These are phyloP conservation scores for Sciurus vulgaris DNA, from an alignment of 2,797 vertebrate species.

Conservation along the genomic window DNA sequence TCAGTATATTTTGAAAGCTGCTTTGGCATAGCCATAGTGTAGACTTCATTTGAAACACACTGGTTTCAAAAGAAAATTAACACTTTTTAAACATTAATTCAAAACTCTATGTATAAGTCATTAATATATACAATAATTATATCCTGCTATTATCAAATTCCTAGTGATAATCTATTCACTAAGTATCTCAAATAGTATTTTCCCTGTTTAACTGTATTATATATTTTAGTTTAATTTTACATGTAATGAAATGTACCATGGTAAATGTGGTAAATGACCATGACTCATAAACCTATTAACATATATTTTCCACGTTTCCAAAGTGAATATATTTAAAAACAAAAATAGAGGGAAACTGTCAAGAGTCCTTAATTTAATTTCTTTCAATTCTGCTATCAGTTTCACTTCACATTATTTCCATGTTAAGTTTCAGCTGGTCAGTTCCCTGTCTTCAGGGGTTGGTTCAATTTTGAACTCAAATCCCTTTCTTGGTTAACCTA, in stretches of 20 bases:
- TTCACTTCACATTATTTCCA: constrained; percentile 70
- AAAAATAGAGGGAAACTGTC: constrained; percentile 68
- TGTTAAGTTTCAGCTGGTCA: constrained; percentile 65
- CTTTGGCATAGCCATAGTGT: not conserved
- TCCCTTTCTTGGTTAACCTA: constrained; percentile 74
- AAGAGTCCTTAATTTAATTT: constrained; percentile 72
- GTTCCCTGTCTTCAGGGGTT: constrained; percentile 69
- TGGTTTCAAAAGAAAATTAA: constrained; percentile 50
- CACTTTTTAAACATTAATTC: constrained; percentile 36
- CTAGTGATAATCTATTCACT: not conserved
- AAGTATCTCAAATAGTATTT: constrained; percentile 50
- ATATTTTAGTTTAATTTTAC: constrained; percentile 58
- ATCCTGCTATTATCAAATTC: not conserved
- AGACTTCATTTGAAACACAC: not conserved
- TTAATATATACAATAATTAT: not conserved
- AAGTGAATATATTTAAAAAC: constrained; percentile 58
- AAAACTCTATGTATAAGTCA: constrained; percentile 35
- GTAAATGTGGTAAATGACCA: constrained; percentile 57
- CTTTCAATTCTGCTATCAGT: constrained; percentile 77
- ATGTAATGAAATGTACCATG: not conserved
- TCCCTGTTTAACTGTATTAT: not conserved
- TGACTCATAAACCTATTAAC: constrained; percentile 63
- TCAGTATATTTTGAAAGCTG: constrained; percentile 13
- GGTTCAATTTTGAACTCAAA: constrained; percentile 75
- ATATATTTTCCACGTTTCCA: constrained; percentile 35